These are phyloP conservation scores for Penaeus indicus DNA, from an alignment of 1,140 invertebrate species.

Conservation along the genomic window DNA sequence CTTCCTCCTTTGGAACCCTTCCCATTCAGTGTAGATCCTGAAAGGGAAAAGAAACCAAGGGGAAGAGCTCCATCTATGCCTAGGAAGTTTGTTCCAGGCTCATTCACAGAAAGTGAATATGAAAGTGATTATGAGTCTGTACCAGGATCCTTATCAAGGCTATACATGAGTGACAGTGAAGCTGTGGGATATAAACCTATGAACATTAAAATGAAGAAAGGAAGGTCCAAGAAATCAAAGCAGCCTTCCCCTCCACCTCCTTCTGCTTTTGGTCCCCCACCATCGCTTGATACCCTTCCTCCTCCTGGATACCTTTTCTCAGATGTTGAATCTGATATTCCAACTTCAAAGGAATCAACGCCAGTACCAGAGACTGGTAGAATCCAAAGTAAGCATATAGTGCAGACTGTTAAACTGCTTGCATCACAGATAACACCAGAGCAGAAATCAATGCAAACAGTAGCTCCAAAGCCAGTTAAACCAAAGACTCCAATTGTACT, in stretches of 20 bases:
- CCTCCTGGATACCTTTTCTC: slow-evolving; percentile 33
- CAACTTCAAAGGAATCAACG: slow-evolving; percentile 41
- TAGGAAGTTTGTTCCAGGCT: slow-evolving; percentile 71
- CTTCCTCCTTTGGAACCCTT: slow-evolving; percentile 66
- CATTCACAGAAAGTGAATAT: slow-evolving; percentile 67
- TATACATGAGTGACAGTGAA: slow-evolving; percentile 78
- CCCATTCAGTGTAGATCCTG: slow-evolving; percentile 62
- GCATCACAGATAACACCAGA: slow-evolving; percentile 47
- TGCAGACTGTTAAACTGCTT: slow-evolving; percentile 31
- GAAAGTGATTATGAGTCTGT: slow-evolving; percentile 66
- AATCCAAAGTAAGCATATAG: slow-evolving; percentile 44
- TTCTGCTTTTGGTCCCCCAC: slow-evolving; percentile 56
- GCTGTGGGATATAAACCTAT: slow-evolving; percentile 75
- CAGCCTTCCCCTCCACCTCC: slow-evolving; percentile 61
- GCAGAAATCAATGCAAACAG: slow-evolving; percentile 22
- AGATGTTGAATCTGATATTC: slow-evolving; percentile 55
- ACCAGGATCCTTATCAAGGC: slow-evolving; percentile 73
- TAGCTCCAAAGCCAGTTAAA: not conserved
- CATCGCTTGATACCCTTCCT: slow-evolving; percentile 42
- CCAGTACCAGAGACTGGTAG: slow-evolving; percentile 30
- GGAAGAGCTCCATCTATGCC: slow-evolving; percentile 67
- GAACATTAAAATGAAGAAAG: slow-evolving; percentile 68
- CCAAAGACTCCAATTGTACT: slow-evolving; percentile 5
- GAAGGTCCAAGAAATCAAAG: slow-evolving; percentile 55
- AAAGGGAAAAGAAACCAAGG: slow-evolving; percentile 61